Base-by-base conservation (phyloP, 2,888 invertebrate genomes). In the Anodontia alba region DNA sequence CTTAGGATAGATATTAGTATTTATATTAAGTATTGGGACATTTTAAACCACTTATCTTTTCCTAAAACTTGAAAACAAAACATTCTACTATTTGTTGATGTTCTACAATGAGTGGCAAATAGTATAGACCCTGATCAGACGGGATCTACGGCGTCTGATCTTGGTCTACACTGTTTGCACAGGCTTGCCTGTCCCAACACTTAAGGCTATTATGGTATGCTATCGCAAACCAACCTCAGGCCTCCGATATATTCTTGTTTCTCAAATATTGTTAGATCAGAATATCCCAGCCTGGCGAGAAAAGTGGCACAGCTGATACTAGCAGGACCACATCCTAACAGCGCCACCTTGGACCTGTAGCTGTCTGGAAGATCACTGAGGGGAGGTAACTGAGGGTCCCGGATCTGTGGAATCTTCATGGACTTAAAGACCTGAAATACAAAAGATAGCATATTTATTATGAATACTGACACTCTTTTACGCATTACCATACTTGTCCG, bases 221-320 rank as follows among this genome's bases (percentile, higher is more conserved):
- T n/a, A n/a, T n/a, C n/a, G n/a, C 5, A 38, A 46, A 20, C 66
- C 79, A 94, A 97, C 97, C 97, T 97, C 20, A 99, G 95, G 2
- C 99, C 99, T 15, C 99, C 99, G 69, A 98, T 95, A 93, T 96
- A 98, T 0, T 96, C 94, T 89, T 97, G 96, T 93, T 97, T 98
- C 94, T 99, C 99, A 94, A 97, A 99, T 83, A 99, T 97, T 0
- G 97, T 98, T 31, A 99, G 95, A 92, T 99, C 95, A 10, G 96
- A 96, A 93, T 99, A 99, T 0, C 99, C 99, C 23, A 99, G 95
- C 31, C 99, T 96, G 0, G 97, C 99, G 26, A 99, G 95, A 95
- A 98, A 99, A 23, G 99, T 98, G 0, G 99, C 99, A 93, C 99
- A 99, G 15, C 99, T 99, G 76, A 99, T 96, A 12, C 98, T 98